phyloP scores from a whole-genome alignment of 1,140 invertebrate genomes.

The Nephotettix cincticeps region DNA sequence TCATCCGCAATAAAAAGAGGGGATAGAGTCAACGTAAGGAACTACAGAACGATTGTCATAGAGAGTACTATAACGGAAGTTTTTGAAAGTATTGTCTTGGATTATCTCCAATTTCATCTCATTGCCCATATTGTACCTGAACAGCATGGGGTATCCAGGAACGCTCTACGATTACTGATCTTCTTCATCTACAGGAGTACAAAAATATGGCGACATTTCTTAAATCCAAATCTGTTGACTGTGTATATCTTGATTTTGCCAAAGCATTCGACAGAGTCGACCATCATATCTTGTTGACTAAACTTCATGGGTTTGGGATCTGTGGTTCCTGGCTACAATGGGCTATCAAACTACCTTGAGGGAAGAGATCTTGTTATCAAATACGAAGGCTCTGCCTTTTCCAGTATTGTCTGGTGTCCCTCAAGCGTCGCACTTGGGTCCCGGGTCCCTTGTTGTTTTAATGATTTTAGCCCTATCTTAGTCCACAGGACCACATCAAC shows the following conservation, averaged over 20 bases:
- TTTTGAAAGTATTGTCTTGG: conserved; percentile 11
- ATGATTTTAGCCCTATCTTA: too few species aligned
- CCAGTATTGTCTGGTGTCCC: background rate
- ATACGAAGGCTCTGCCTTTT: background rate
- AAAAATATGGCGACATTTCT: conserved; percentile 19
- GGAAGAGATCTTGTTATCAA: background rate
- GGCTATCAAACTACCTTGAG: background rate
- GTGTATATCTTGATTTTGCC: conserved; percentile 28
- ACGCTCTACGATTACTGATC: conserved; percentile 27
- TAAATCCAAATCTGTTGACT: conserved; percentile 17
- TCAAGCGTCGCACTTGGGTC: background rate
- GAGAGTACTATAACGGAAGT: conserved; percentile 13
- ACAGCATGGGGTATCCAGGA: conserved; percentile 30
- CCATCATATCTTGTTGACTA: conserved; percentile 25
- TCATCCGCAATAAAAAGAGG: too few species aligned
- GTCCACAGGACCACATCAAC: too few species aligned
- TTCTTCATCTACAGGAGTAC: conserved; percentile 25
- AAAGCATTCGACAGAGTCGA: conserved; percentile 33
- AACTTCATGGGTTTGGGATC: conserved; percentile 24
- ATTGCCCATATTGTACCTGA: conserved; percentile 7
- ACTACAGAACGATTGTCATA: conserved; percentile 15
- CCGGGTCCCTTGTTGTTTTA: too few species aligned
- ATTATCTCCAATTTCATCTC: conserved; percentile 9
- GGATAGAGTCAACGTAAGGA: background rate
- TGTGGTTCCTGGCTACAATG: background rate